Conservation (phyloP, 64 coral and sea anemone species). For the Catalaphyllia jardinei region DNA sequence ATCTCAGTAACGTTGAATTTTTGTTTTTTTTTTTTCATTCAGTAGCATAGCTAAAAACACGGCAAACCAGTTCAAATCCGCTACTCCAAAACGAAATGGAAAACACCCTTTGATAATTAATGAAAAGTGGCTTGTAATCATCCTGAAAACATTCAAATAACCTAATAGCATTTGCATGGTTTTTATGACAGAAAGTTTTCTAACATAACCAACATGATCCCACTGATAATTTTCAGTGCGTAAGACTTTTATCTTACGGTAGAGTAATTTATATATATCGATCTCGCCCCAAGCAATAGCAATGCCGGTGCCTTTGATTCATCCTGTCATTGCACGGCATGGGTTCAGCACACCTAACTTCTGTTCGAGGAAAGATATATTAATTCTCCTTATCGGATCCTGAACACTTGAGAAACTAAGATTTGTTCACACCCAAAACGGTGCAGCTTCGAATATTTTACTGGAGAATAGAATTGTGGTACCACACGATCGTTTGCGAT, state of each 20-base stretch:
- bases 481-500: not conserved
- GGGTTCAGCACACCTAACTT: too few relatives aligned
- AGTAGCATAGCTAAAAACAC: too few relatives aligned
- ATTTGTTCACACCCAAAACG: too few relatives aligned
- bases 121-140: not conserved
- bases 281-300: not conserved
- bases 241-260: not conserved
- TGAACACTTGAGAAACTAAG: too few relatives aligned
- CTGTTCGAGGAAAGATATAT: too few relatives aligned
- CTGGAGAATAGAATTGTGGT: not conserved
- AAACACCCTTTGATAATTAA: not conserved
- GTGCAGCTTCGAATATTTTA: not conserved
- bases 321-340: not conserved
- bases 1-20: not conserved
- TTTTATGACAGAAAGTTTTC: not conserved
- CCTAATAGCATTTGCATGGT: not conserved
- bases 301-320: not conserved
- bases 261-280: not conserved
- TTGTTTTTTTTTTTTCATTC: too few relatives aligned
- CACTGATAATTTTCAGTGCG: not conserved
- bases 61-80: too few relatives aligned
- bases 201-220: not conserved
- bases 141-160: not conserved
- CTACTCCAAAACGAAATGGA: not conserved
- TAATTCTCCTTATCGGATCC: too few relatives aligned